These are phyloP conservation scores for Gopherus flavomarginatus DNA, from an alignment of 2,113 vertebrate genomes.

Conservation along the genomic window DNA sequence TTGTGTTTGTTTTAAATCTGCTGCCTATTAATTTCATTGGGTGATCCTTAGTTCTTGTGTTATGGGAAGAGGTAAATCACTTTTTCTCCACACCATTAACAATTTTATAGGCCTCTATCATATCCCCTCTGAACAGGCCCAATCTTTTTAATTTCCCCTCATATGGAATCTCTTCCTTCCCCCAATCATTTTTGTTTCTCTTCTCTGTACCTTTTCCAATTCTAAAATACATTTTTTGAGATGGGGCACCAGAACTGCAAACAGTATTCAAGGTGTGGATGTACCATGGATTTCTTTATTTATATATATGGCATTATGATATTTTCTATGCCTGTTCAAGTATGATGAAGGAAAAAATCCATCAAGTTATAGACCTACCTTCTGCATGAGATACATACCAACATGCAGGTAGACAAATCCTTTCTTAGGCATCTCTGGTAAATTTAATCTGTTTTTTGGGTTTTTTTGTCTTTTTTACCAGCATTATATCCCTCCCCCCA, in stretches of 20 bases:
- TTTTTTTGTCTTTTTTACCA: neutral
- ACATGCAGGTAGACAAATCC: conserved; percentile 2
- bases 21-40: neutral
- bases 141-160: too few species aligned
- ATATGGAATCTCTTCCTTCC: neutral
- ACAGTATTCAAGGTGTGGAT: neutral
- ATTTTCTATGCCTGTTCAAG: neutral
- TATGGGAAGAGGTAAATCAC: too few species aligned
- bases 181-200: neutral
- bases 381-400: neutral
- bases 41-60: too few species aligned
- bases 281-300: neutral
- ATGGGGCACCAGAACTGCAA: neutral
- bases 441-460: neutral
- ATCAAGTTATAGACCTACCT: rapidly evolving
- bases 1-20: too few species aligned
- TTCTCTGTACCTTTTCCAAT: neutral
- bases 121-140: too few species aligned
- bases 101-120: too few species aligned
- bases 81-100: too few species aligned
- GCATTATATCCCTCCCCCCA: neutral
- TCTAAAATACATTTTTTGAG: neutral
- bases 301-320: too few species aligned
- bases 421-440: neutral
- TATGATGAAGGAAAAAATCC: neutral